These are phyloP conservation scores for Protobothrops flavoviridis DNA, from an alignment of 2,113 vertebrate genomes.

Conservation along the genomic window DNA sequence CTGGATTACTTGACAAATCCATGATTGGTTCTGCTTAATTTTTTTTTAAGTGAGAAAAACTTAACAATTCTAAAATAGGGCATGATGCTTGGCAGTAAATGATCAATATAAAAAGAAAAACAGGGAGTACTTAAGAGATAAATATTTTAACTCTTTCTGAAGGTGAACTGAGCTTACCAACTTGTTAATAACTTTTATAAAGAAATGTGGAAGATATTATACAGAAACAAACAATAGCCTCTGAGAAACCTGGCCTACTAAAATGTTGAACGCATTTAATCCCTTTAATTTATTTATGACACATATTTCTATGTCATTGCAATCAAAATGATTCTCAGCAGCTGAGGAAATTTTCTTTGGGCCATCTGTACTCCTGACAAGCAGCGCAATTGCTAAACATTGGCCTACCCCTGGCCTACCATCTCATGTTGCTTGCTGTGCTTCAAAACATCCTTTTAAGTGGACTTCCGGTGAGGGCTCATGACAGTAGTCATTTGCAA, in stretches of 20 bases:
- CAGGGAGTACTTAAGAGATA: slow-evolving; percentile 21
- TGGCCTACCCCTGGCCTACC: not conserved
- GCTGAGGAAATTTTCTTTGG: not conserved
- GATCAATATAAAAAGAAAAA: slow-evolving; percentile 53
- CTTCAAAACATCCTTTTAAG: not conserved
- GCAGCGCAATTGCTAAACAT: slow-evolving; percentile 24
- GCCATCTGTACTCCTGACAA: slow-evolving; percentile 1
- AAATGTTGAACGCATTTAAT: slow-evolving; percentile 40
- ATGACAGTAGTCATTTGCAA: not conserved
- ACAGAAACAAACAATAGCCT: slow-evolving; percentile 35
- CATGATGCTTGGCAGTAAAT: slow-evolving; percentile 41
- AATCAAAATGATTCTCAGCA: not conserved
- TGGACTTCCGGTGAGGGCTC: slow-evolving; percentile 20
- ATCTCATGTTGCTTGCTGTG: not conserved
- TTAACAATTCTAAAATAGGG: slow-evolving; percentile 49
- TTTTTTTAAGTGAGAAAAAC: slow-evolving; percentile 50
- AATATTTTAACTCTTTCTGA: slow-evolving; percentile 32
- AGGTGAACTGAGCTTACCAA: slow-evolving; percentile 41
- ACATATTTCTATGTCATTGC: not conserved
- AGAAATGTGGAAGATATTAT: slow-evolving; percentile 43
- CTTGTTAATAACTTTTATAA: slow-evolving; percentile 19
- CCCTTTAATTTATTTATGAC: slow-evolving; percentile 13
- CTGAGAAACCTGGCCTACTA: slow-evolving; percentile 27
- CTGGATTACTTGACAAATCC: slow-evolving; percentile 36
- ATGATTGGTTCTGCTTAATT: not conserved